A percentile compares a stretch with the other conserved stretches of the same genome.
Evolutionary conservation across 2,888 invertebrate species (phyloP).

Genomic region (Bellardia pandia): DNA sequence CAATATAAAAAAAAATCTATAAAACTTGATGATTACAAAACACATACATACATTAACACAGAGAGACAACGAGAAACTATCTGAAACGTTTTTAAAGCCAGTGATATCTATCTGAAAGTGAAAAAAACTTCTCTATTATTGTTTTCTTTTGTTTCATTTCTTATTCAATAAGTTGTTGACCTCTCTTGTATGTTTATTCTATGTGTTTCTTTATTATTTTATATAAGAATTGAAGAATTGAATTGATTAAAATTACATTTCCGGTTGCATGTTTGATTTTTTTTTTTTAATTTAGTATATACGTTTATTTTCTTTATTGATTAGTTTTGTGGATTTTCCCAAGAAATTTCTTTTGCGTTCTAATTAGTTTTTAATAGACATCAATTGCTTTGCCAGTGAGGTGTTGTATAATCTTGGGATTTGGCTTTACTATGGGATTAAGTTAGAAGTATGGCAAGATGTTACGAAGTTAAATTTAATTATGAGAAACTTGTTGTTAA

Average conservation of each 20-base stretch:
- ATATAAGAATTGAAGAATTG: background rate
- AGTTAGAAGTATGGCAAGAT: no score
- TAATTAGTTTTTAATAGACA: conserved; percentile 1
- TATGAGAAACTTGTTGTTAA: no score
- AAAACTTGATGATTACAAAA: background rate
- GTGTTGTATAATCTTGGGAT: no score
- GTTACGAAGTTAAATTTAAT: no score
- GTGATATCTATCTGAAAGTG: conserved; percentile 50
- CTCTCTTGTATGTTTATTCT: background rate
- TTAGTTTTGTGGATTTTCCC: background rate
- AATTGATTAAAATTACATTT: conserved; percentile 35
- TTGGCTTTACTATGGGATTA: no score
- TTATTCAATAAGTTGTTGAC: conserved; percentile 38
- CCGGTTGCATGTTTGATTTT: conserved; percentile 29
- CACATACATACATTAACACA: background rate
- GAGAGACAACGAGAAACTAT: background rate
- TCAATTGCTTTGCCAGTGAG: no score
- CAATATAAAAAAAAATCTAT: background rate
- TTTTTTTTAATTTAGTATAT: background rate
- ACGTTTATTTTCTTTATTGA: background rate
- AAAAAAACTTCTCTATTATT: conserved; percentile 1
- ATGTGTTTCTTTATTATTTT: conserved; percentile 1
- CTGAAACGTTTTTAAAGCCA: conserved; percentile 3
- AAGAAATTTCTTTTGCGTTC: background rate
- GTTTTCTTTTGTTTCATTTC: background rate